phyloP scores from a whole-genome alignment of 2,113 vertebrate species.

The Cynopterus brachyotis region DNA sequence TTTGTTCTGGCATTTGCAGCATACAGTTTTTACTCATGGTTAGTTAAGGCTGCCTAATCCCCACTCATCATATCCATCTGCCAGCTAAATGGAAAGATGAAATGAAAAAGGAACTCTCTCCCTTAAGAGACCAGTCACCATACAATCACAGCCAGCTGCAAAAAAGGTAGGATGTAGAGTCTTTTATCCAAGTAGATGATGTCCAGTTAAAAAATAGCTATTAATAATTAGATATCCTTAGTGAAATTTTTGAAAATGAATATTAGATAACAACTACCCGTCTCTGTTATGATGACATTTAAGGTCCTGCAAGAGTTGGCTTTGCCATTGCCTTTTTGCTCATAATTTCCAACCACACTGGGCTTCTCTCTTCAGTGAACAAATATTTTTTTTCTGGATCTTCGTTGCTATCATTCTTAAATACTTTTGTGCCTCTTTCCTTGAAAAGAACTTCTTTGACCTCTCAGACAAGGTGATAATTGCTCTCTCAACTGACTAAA shows the following conservation, averaged over 20 bases:
- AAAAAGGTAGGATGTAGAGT: not conserved
- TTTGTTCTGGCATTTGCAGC: not conserved
- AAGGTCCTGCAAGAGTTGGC: not conserved
- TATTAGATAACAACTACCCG: not conserved
- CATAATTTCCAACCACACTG: not conserved
- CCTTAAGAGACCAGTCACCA: not conserved
- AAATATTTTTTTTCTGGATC: not conserved
- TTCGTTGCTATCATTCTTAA: not conserved
- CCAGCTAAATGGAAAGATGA: not conserved
- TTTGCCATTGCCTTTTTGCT: not conserved
- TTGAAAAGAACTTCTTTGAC: not conserved
- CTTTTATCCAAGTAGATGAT: not conserved
- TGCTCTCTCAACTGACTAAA: not conserved
- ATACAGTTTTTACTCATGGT: not conserved
- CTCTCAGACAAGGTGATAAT: not conserved
- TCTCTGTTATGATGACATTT: not conserved
- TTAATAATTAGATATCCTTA: not conserved
- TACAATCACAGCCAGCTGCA: not conserved
- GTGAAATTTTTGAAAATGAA: not conserved
- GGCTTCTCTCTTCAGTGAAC: not conserved
- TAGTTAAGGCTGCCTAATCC: not conserved
- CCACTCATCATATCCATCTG: not conserved
- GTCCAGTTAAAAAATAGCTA: not conserved
- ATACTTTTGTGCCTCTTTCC: not conserved
- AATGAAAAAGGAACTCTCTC: not conserved